These are phyloP conservation scores for Hydriomena furcata DNA, from an alignment of 2,888 invertebrate species.

Conservation along the genomic window DNA sequence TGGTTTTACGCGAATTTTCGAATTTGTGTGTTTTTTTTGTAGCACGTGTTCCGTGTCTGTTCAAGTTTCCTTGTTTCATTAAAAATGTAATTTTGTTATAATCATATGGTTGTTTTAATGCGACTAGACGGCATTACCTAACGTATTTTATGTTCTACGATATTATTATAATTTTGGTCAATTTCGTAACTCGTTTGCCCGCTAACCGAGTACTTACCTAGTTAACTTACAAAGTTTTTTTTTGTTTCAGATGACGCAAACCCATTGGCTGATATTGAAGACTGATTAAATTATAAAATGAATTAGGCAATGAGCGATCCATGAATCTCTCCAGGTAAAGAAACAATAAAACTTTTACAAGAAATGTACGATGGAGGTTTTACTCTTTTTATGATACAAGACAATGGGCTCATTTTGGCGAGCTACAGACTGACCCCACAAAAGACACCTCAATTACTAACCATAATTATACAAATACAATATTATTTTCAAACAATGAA, in stretches of 20 bases:
- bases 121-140: slow-evolving; percentile 44
- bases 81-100: slow-evolving; percentile 61
- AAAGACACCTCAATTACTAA: slow-evolving; percentile 19
- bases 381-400: slow-evolving; percentile 6
- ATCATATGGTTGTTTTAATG: slow-evolving; percentile 53
- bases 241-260: slow-evolving; percentile 71
- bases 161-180: slow-evolving; percentile 56
- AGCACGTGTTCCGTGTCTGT: slow-evolving; percentile 27
- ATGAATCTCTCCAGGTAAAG: slow-evolving; percentile 64
- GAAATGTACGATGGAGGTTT: background rate
- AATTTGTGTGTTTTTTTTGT: slow-evolving; percentile 60
- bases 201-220: slow-evolving; percentile 37
- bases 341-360: background rate
- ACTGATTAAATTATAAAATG: slow-evolving; percentile 71
- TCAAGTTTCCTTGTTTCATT: slow-evolving; percentile 51
- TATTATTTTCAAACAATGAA: slow-evolving; percentile 73
- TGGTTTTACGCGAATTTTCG: slow-evolving; percentile 68
- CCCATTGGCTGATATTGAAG: slow-evolving; percentile 68
- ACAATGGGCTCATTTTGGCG: slow-evolving; percentile 26
- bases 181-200: slow-evolving; percentile 48
- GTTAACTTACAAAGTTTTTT: slow-evolving; percentile 43
- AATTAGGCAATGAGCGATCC: slow-evolving; percentile 67
- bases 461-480: slow-evolving; percentile 40
- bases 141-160: slow-evolving; percentile 44
- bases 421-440: slow-evolving; percentile 22